Percentiles rank a stretch among this genome's conserved stretches.
These are phyloP conservation scores for Pseudochirops cupreus DNA, from an alignment of 2,797 vertebrate genomes.

Conservation along the genomic window DNA sequence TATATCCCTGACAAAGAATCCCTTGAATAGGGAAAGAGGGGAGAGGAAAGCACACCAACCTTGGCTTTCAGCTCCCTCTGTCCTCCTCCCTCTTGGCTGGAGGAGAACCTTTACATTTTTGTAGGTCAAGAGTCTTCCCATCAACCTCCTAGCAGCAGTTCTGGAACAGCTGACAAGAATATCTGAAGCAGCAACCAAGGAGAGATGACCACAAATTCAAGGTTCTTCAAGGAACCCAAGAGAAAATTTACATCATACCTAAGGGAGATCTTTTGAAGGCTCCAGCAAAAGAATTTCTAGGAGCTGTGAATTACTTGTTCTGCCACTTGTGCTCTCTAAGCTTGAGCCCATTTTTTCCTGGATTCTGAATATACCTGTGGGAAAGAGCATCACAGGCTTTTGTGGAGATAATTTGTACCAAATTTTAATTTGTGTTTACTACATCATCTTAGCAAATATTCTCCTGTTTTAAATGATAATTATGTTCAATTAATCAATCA, in stretches of 20 bases:
- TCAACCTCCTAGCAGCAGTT: too few relatives aligned
- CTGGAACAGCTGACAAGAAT: not conserved
- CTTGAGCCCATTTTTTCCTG: not conserved
- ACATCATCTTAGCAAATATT: not conserved
- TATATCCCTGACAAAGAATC: not conserved
- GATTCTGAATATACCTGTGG: not conserved
- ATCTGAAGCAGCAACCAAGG: not conserved
- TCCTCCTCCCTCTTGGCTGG: too few relatives aligned
- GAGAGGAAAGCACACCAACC: too few relatives aligned
- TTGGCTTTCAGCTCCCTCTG: too few relatives aligned
- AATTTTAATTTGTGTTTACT: not conserved
- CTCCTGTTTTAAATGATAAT: not conserved
- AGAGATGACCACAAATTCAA: not conserved
- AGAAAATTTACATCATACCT: not conserved
- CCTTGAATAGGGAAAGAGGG: too few relatives aligned
- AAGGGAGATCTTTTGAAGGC: not conserved
- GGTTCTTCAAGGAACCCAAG: not conserved
- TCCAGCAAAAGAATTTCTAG: not conserved
- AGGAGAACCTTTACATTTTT: too few relatives aligned
- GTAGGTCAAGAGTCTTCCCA: too few relatives aligned
- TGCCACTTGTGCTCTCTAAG: not conserved
- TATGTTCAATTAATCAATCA: not conserved
- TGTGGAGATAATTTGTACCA: not conserved
- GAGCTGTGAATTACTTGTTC: not conserved
- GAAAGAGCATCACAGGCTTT: not conserved